Conservation (phyloP, 2,888 invertebrate species). For the Biston stratarius region DNA sequence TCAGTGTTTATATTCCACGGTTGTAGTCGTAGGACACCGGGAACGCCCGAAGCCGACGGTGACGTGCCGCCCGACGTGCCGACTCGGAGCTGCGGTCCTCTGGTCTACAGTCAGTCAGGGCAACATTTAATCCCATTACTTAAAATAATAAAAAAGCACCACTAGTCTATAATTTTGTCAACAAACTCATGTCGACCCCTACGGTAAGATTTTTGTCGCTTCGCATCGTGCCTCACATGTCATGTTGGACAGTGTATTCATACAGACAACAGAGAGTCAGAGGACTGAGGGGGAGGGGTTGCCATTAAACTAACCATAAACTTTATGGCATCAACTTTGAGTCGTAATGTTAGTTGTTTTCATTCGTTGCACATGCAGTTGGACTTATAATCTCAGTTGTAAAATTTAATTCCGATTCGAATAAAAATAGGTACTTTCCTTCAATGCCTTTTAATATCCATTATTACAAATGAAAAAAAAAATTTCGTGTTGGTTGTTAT, state of each 20-base stretch:
- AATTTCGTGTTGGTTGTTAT: neutral
- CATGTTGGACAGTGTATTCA: constrained; percentile 24
- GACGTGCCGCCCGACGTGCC: too few species aligned
- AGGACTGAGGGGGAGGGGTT: neutral
- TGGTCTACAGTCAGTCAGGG: too few species aligned
- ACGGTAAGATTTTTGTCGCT: too few species aligned
- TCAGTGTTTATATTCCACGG: too few species aligned
- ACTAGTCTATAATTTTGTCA: neutral
- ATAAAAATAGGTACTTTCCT: neutral
- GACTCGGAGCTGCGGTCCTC: too few species aligned
- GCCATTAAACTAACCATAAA: constrained; percentile 56
- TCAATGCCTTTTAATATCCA: neutral
- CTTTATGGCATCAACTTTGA: constrained; percentile 69
- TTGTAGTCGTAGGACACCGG: too few species aligned
- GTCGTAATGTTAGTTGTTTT: constrained; percentile 25
- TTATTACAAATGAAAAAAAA: too few species aligned
- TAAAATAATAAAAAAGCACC: neutral
- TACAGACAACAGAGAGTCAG: constrained; percentile 1
- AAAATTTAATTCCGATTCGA: constrained; percentile 34
- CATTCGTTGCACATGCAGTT: constrained; percentile 15
- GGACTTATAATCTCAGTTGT: constrained; percentile 16
- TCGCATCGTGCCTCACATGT: too few species aligned
- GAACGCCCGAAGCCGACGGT: too few species aligned
- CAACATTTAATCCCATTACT: too few species aligned
- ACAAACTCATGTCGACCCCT: neutral